These are phyloP conservation scores for Rousettus leschenaultii DNA, from an alignment of 2,113 vertebrate genomes.

Conservation along the genomic window DNA sequence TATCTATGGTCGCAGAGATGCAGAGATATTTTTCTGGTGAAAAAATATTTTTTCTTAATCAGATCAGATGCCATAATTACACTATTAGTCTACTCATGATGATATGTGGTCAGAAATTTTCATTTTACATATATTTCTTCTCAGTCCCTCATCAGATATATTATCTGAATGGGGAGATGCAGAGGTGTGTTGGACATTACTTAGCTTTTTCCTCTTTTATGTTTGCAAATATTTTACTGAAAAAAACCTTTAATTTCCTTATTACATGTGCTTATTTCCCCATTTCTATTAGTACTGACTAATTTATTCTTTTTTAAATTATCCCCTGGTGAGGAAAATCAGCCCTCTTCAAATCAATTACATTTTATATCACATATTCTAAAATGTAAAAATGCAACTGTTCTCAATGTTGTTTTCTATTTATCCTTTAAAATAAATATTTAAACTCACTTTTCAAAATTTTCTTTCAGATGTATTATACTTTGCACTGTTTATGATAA, in stretches of 20 bases:
- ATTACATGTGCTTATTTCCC: background rate
- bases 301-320: background rate
- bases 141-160: background rate
- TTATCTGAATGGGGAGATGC: too few relatives aligned
- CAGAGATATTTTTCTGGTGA: background rate
- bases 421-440: background rate
- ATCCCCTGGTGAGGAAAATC: background rate
- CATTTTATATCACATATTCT: background rate
- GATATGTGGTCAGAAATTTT: background rate
- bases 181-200: rapidly evolving
- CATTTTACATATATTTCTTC: background rate
- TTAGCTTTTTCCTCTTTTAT: background rate
- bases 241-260: background rate
- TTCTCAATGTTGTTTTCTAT: background rate
- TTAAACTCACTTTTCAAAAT: background rate
- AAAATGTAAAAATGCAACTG: background rate
- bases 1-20: background rate
- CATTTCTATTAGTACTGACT: background rate
- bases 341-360: background rate
- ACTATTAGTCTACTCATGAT: background rate
- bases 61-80: background rate
- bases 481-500: background rate
- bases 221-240: background rate
- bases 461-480: background rate
- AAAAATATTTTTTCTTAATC: background rate